Conservation (phyloP, 2,888 invertebrate species). For the Tetragnatha montana region DNA sequence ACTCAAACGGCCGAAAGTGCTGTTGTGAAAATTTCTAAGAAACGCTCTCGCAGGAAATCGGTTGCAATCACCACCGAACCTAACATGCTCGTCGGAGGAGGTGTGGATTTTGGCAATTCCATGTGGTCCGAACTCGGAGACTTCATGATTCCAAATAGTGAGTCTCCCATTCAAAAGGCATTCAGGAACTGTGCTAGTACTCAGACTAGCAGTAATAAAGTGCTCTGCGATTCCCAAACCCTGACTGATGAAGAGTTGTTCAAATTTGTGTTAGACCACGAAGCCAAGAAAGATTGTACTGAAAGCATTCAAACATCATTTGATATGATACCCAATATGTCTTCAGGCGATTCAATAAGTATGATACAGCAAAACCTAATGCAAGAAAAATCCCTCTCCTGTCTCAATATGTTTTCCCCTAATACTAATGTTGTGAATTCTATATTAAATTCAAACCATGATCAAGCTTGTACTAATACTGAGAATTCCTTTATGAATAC, state of each 20-base stretch:
- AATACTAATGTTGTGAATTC: slow-evolving; percentile 5
- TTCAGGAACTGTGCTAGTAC: slow-evolving; percentile 52
- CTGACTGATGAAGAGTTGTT: slow-evolving; percentile 66
- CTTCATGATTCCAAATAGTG: slow-evolving; percentile 28
- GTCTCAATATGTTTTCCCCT: slow-evolving; percentile 23
- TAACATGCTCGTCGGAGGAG: slow-evolving; percentile 16
- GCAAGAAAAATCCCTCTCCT: not conserved
- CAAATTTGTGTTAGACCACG: slow-evolving; percentile 38
- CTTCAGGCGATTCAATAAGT: slow-evolving; percentile 21
- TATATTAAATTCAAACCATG: not conserved
- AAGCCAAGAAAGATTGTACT: slow-evolving; percentile 28
- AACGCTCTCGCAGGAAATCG: slow-evolving; percentile 54
- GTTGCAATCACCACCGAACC: slow-evolving; percentile 60
- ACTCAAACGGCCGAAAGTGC: slow-evolving; percentile 71
- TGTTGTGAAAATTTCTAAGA: slow-evolving; percentile 68
- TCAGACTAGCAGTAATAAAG: slow-evolving; percentile 57
- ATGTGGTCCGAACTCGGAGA: slow-evolving; percentile 60
- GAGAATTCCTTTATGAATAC: not conserved
- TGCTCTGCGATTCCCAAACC: slow-evolving; percentile 67
- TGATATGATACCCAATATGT: slow-evolving; percentile 29
- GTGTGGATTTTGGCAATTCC: not conserved
- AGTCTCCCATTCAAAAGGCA: not conserved
- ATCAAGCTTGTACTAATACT: not conserved
- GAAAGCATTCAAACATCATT: slow-evolving; percentile 36
- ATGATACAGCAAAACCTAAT: not conserved